Percentiles rank a stretch among this genome's conserved stretches.
phyloP scores from a whole-genome alignment of 2,888 invertebrate species.

The Mesoligia furuncula region DNA sequence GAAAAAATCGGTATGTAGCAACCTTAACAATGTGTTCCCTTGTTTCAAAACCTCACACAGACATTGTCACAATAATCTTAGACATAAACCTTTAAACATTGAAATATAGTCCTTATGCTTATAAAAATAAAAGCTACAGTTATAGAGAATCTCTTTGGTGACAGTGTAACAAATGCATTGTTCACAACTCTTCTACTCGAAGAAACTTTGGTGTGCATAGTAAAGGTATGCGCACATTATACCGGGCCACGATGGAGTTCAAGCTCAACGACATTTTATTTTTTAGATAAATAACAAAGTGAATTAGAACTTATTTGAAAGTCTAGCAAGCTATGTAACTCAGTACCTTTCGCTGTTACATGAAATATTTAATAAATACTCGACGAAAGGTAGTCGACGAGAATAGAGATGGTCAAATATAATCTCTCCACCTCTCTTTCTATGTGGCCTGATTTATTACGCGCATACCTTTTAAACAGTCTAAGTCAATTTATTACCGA shows the following conservation, averaged over 20 bases:
- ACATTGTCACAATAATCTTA: constrained; percentile 45
- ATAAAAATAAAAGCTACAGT: constrained; percentile 59
- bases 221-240: constrained; percentile 11
- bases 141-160: constrained; percentile 63
- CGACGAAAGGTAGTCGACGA: neutral
- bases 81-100: constrained; percentile 54
- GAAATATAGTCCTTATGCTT: constrained; percentile 48
- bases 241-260: neutral
- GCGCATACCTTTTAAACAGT: constrained; percentile 31
- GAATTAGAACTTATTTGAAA: neutral
- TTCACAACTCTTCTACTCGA: constrained; percentile 25
- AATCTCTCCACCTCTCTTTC: too few species aligned
- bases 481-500: constrained; percentile 9
- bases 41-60: constrained; percentile 27
- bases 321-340: neutral
- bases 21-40: neutral
- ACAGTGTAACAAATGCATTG: constrained; percentile 56
- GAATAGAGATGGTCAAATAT: neutral
- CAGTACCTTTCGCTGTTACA: neutral
- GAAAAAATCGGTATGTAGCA: neutral
- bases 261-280: neutral
- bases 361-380: neutral
- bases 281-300: neutral
- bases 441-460: neutral
- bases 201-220: constrained; percentile 32